Evolutionary conservation across 2,888 invertebrate genomes (phyloP), one percentile per base, ranked within the genome.

Genomic region (Coronaproctus castanopsis): DNA sequence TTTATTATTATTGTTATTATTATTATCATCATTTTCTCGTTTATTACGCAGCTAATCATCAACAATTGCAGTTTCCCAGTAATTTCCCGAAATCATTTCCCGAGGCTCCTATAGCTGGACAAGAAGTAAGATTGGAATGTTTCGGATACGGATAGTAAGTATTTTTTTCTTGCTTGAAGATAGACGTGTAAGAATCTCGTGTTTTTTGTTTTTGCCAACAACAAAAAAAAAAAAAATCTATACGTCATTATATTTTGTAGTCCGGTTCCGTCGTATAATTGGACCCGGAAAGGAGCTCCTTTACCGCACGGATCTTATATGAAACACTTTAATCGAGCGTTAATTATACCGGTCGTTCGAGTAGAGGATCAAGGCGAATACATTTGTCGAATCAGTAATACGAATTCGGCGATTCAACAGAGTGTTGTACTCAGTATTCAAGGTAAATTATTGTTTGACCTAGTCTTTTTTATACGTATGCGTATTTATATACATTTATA

Each of bases 31-130:
- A n/a, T n/a, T n/a, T n/a, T n/a, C n/a, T n/a, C n/a, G n/a, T n/a
- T n/a, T n/a, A n/a, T n/a, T 14, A 36, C 14, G 36, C 68, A 80
- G 81, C 90, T 52, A 88, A 88, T 71, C 89, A 85, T 68, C 91
- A 93, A 69, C 87, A 89, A 63, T 74, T 96, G 51, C 86, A 89
- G 69, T 93, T 96, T 68, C 86, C 93, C 0, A 91, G 90, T 70
- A 89, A 88, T 67, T 97, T 97, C 67, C 96, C 96, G 0, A 93
- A 92, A 75, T 83, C 87, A 1, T 96, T 92, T 69, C 96, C 96
- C 0, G 90, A 90, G 70, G 89, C 91, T 21, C 92, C 95, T 0
- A 75, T 85, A 62, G 89, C 88, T 21, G 93, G 92, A 0, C 83
- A 88, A 68, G 86, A 91, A 72, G 88, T 95, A 19, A 77, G 89